Percentiles rank a stretch among this genome's conserved stretches.
These are phyloP conservation scores for Trissolcus basalis DNA, from an alignment of 1,140 invertebrate genomes.

Conservation along the genomic window DNA sequence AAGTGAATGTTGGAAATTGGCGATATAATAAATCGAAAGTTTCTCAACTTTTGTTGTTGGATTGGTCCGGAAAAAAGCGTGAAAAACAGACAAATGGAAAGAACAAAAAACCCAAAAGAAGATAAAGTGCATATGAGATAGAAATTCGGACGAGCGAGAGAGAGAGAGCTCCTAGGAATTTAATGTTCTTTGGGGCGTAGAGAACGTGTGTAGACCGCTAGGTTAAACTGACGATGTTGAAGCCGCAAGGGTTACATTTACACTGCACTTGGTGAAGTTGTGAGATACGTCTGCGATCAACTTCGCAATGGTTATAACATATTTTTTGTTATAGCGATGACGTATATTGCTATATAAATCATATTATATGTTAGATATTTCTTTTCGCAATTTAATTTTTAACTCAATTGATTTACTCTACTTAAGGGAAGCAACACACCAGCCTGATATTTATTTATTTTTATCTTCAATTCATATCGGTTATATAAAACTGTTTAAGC, in stretches of 20 bases:
- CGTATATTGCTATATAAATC: constrained; percentile 47
- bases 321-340: constrained; percentile 26
- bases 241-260: constrained; percentile 48
- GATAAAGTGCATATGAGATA: constrained; percentile 17
- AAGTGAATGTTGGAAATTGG: too few relatives aligned
- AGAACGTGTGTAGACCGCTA: constrained; percentile 58
- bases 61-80: too few relatives aligned
- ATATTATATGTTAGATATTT: neutral
- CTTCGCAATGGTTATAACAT: constrained; percentile 23
- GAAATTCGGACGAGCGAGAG: constrained; percentile 27
- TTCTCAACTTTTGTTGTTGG: too few relatives aligned
- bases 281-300: constrained; percentile 35
- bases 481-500: too few relatives aligned
- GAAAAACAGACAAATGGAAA: neutral
- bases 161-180: constrained; percentile 58
- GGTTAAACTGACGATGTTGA: constrained; percentile 57
- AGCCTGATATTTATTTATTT: too few relatives aligned
- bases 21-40: too few relatives aligned
- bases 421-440: too few relatives aligned
- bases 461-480: too few relatives aligned
- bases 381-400: too few relatives aligned
- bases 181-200: constrained; percentile 58
- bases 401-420: too few relatives aligned
- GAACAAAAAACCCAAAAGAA: constrained; percentile 4
- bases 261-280: constrained; percentile 29